Conservation (phyloP, 1,140 invertebrate species). For the Venustaconcha ellipsiformis region DNA sequence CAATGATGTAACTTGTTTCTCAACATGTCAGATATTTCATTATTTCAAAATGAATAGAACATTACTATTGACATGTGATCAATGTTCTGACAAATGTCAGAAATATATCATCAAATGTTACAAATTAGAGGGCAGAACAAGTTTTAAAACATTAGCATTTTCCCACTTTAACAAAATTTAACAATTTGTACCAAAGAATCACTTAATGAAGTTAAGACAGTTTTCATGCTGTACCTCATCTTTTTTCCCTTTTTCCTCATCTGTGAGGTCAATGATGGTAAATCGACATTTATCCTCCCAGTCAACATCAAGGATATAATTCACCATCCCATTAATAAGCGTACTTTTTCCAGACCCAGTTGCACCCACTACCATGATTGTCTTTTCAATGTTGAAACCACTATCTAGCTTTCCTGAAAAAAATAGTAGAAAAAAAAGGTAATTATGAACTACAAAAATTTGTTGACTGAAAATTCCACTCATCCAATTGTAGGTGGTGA, state of each 20-base stretch:
- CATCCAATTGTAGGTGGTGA: background rate
- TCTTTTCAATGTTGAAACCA: slow-evolving; percentile 12
- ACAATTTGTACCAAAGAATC: too few species aligned
- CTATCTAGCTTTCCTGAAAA: background rate
- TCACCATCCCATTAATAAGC: slow-evolving; percentile 24
- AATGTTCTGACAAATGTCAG: too few species aligned
- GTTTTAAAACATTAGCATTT: too few species aligned
- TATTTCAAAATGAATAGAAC: too few species aligned
- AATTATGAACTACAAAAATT: background rate
- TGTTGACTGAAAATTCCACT: background rate
- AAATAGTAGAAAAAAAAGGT: background rate
- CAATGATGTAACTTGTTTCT: too few species aligned
- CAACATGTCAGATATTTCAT: too few species aligned
- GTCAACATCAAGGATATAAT: slow-evolving; percentile 27
- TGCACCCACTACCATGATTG: slow-evolving; percentile 31
- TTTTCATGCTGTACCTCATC: slow-evolving; percentile 6
- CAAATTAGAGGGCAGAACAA: too few species aligned
- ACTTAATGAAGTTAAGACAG: background rate
- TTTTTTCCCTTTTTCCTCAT: slow-evolving; percentile 14
- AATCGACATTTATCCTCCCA: slow-evolving; percentile 33
- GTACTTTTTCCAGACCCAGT: slow-evolving; percentile 37
- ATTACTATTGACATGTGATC: too few species aligned
- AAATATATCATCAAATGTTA: too few species aligned
- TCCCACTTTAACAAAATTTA: too few species aligned
- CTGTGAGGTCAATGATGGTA: slow-evolving; percentile 22